Base-by-base conservation (phyloP, 1,140 invertebrate genomes). In the Planococcus citri region DNA sequence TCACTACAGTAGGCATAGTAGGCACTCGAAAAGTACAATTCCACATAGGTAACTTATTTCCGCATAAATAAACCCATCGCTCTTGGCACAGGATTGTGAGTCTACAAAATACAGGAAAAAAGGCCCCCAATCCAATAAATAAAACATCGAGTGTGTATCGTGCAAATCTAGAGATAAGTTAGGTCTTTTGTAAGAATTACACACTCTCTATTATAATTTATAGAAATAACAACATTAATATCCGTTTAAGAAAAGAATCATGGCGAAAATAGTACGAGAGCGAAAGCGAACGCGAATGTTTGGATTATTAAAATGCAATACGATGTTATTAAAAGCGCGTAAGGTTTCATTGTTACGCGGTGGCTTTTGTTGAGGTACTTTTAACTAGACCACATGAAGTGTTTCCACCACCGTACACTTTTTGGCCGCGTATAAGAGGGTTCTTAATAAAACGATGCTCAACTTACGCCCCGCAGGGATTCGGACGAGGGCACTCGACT, bases 381-480 rank as follows among this genome's bases (percentile, higher is more conserved):
- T n/a, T 51, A 27, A 64, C 22, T 64, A 64, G 60, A 64, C 22
- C 25, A 64, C 22, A 64, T 64, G 21, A 64, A 27, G 60, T 24
- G 21, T 25, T 24, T 24, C 22, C 21, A 58, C 21, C n/a, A 17
- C 41, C 41, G 41, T 51, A 20, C 20, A 60, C 10, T 24, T 24
- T 58, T 20, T 4, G 20, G 22, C 25, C 20, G 22, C 9, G 60
- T 64, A n/a, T n/a, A n/a, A n/a, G 51, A 27, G 60, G 21, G 25
- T 27, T 27, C 60, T 64, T 64, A 64, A 64, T 64, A 64, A 64
- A 64, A 64, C 60, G 60, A 64, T 64, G 60, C 60, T 64, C 60
- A 27, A 64, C 60, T 64, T 64, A 64, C 60, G 60, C 60, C 60
- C 60, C 60, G 60, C 60, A 22, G 60, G 60, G 60, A 64, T 20